These are phyloP conservation scores for Aspidiotus destructor DNA, from an alignment of 2,888 invertebrate genomes.

Conservation along the genomic window DNA sequence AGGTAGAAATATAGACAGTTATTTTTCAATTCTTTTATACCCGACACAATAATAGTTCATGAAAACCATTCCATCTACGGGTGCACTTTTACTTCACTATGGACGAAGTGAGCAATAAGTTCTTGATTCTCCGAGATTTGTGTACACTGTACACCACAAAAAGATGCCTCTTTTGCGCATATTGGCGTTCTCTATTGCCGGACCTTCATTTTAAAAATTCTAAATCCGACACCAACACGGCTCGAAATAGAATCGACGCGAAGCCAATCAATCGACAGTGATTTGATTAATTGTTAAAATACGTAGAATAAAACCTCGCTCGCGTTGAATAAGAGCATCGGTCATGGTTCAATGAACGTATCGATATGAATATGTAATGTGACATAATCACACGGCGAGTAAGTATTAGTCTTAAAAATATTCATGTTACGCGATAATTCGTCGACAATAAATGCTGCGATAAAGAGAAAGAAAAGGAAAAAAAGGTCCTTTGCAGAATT, in stretches of 20 bases:
- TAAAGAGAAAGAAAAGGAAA: neutral
- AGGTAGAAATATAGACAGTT: no score
- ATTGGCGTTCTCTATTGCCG: no score
- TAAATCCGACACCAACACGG: no score
- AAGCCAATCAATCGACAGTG: slow-evolving; percentile 15
- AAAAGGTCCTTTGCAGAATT: slow-evolving; percentile 14
- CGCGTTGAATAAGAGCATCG: neutral
- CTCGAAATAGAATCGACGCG: neutral
- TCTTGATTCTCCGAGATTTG: no score
- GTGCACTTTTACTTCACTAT: no score
- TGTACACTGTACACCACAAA: no score
- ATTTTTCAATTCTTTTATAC: no score
- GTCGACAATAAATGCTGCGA: slow-evolving; percentile 4
- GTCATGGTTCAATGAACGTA: slow-evolving; percentile 24
- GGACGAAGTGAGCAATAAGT: no score
- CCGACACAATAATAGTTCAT: no score
- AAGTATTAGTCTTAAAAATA: slow-evolving; percentile 9
- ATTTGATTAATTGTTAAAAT: slow-evolving; percentile 24
- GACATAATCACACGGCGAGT: slow-evolving; percentile 17
- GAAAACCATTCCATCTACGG: no score
- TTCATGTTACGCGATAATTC: slow-evolving; percentile 21
- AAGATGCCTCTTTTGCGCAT: no score
- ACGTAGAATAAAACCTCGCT: slow-evolving; percentile 19
- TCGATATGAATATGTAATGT: slow-evolving; percentile 26
- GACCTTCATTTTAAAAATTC: no score